Conservation (phyloP, 2,797 vertebrate species). For the Enoplosus armatus region DNA sequence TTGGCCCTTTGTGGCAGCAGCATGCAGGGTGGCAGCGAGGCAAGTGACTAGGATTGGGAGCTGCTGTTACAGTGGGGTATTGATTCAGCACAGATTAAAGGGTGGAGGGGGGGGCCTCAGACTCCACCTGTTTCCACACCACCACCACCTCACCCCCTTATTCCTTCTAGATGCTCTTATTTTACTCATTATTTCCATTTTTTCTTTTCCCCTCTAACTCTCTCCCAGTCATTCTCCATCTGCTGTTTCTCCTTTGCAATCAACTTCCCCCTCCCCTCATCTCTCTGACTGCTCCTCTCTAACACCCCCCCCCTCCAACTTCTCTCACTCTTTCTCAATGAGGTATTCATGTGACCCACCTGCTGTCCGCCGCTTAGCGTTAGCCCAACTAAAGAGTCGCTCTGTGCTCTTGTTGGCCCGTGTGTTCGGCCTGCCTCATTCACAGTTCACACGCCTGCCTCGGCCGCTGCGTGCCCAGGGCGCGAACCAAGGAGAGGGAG, state of each 20-base stretch:
- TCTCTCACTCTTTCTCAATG: conserved; percentile 82
- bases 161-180: conserved; percentile 29
- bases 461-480: conserved; percentile 69
- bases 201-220: conserved; percentile 35
- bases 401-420: conserved; percentile 80
- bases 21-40: conserved; percentile 63
- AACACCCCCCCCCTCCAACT: conserved; percentile 52
- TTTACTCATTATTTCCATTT: conserved; percentile 51
- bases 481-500: conserved; percentile 46
- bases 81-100: conserved; percentile 83
- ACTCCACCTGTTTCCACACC: conserved; percentile 28
- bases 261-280: conserved; percentile 53
- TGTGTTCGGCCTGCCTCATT: conserved; percentile 75
- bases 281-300: conserved; percentile 50
- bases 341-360: conserved; percentile 88
- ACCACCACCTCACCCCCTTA: background rate
- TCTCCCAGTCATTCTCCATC: conserved; percentile 60
- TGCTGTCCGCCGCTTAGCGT: conserved; percentile 84
- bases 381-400: conserved; percentile 76
- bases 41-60: conserved; percentile 79
- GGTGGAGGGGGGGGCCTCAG: conserved; percentile 38
- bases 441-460: conserved; percentile 83
- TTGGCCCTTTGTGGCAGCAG: conserved; percentile 75
- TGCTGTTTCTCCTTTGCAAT: conserved; percentile 64
- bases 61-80: conserved; percentile 83